Evolutionary conservation across 2,888 invertebrate genomes (phyloP), one percentile per base, ranked within the genome.

Genomic region (Dione vanillae): DNA sequence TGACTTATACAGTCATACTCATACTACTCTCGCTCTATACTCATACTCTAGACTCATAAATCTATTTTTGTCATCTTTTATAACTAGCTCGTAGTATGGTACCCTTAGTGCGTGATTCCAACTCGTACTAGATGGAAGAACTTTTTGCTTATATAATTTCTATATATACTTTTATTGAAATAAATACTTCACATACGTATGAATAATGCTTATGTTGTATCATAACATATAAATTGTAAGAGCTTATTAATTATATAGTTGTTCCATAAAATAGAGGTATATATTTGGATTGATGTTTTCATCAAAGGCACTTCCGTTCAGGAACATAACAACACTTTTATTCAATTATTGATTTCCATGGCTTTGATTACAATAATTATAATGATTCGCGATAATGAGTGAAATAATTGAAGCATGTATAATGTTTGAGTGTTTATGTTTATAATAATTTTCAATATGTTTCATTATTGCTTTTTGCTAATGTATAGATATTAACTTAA

Each of bases 331-430:
- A 54, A 54, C 37, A 54, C 37, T 54, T 37, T 35, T 35, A 52
- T 54, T 11, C 54, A 54, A 37, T 37, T 54, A 37, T 37, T 54
- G 37, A 37, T 16, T 54, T 54, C 54, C 35, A 54, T 37, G 16
- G 16, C 54, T 54, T 37, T 54, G n/a, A 54, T 35, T 54, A n/a
- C n/a, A n/a, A 10, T 54, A n/a, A n/a, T 54, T 54, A 54, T 37
- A 54, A 8, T 47, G 8, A 16, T 54, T n/a, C 10, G 16, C 35
- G 10, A 37, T 54, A 16, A 54, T 37, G 37, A 37, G n/a, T n/a
- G 19, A 37, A 37, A n/a, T n/a, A 3, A 0, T 0, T 47, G 10
- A 10, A 47, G 47, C 9, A 47, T 3, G n/a, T n/a, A n/a, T 47
- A 47, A 0, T 27, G 16, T 16, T 47, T 16, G n/a, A 0, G 2